Percentiles rank a stretch among this genome's conserved stretches.
Conservation (phyloP, 2,888 invertebrate species). For the Phragmatobia fuliginosa region DNA sequence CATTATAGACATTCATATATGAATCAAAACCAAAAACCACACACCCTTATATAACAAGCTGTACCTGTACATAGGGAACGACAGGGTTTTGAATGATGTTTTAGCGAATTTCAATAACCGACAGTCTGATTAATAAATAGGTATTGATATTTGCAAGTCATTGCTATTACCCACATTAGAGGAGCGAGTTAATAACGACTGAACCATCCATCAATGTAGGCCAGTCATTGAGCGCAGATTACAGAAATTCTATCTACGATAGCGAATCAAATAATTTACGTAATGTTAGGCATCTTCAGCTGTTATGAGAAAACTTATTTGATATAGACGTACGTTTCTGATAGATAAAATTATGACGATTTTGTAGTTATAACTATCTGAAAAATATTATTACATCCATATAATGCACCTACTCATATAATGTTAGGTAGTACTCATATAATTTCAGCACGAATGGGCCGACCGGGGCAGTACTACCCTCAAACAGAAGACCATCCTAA, state of each 20-base stretch:
- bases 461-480: too few species aligned
- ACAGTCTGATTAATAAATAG: constrained; percentile 47
- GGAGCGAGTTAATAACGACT: constrained; percentile 58
- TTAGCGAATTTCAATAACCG: constrained; percentile 37
- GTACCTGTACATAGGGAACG: not conserved
- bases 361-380: too few species aligned
- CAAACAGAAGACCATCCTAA: too few species aligned
- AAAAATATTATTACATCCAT: too few species aligned
- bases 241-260: constrained; percentile 42
- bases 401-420: too few species aligned
- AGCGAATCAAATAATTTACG: constrained; percentile 44
- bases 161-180: constrained; percentile 69
- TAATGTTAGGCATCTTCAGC: constrained; percentile 25
- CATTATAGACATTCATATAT: not conserved
- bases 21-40: not conserved
- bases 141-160: constrained; percentile 65
- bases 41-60: constrained; percentile 13
- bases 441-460: too few species aligned
- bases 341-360: too few species aligned
- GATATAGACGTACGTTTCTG: not conserved
- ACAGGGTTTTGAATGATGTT: constrained; percentile 2
- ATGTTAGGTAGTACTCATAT: too few species aligned
- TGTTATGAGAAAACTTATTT: not conserved
- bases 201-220: constrained; percentile 69
- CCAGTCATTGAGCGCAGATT: constrained; percentile 62